Conservation (phyloP, 92 coral and sea anemone genomes). For the Umimayanthus chanpuru region DNA sequence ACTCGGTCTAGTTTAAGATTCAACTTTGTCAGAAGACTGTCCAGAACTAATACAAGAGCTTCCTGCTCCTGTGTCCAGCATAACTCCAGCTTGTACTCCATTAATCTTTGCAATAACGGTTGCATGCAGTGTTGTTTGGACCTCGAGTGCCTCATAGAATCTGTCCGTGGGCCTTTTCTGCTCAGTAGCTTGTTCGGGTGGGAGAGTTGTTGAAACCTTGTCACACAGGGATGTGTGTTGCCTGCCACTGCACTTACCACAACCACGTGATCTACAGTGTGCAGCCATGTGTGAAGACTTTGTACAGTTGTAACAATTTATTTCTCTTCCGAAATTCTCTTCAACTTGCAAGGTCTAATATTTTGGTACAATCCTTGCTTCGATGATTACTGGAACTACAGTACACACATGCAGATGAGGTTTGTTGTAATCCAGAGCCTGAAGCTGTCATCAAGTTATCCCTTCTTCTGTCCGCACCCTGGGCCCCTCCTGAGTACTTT, state of each 20-base stretch:
- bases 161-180: conserved; percentile 34
- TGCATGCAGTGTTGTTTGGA: conserved; percentile 35
- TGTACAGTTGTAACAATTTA: conserved; percentile 50
- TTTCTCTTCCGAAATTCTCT: conserved; percentile 44
- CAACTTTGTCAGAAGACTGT: conserved; percentile 51
- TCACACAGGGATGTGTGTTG: conserved; percentile 61
- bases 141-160: conserved; percentile 50
- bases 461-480: conserved; percentile 28
- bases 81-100: conserved; percentile 54
- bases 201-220: conserved; percentile 13
- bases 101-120: conserved; percentile 53
- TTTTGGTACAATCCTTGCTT: conserved; percentile 47
- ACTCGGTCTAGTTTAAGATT: conserved; percentile 50
- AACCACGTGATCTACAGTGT: conserved; percentile 44
- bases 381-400: conserved; percentile 28
- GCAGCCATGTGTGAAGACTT: conserved; percentile 41
- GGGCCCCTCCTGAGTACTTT: not conserved
- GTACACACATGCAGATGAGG: conserved; percentile 30
- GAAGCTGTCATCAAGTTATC: conserved; percentile 45
- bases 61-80: conserved; percentile 70
- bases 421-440: conserved; percentile 26
- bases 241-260: conserved; percentile 35
- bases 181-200: not conserved
- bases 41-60: conserved; percentile 54
- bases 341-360: conserved; percentile 44